Evolutionary conservation across 2,797 vertebrate species (phyloP).

Genomic region (Anisognathus igniventris): DNA sequence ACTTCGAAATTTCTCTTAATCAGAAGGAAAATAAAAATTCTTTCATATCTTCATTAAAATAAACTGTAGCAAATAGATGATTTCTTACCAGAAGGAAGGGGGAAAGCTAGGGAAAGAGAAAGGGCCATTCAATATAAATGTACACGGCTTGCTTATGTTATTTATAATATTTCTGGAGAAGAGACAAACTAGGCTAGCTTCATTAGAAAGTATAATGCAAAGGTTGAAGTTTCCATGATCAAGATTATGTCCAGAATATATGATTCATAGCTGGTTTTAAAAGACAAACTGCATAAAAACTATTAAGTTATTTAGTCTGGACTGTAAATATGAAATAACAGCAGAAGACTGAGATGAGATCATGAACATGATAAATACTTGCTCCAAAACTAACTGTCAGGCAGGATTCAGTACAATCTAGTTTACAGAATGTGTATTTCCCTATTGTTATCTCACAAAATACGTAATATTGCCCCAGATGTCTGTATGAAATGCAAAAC

Average conservation of each 20-base stretch:
- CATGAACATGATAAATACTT: slow-evolving; percentile 19
- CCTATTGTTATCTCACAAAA: neutral
- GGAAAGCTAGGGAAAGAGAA: neutral
- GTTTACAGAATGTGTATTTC: neutral
- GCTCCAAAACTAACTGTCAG: neutral
- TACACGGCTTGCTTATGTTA: neutral
- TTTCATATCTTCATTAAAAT: neutral
- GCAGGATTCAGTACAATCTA: neutral
- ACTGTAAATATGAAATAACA: slow-evolving; percentile 43
- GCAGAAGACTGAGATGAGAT: slow-evolving; percentile 15
- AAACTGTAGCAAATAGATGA: neutral
- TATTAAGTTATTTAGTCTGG: slow-evolving; percentile 46
- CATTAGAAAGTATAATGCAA: slow-evolving; percentile 56
- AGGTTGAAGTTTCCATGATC: neutral
- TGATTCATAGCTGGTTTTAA: slow-evolving; percentile 51
- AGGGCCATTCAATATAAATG: neutral
- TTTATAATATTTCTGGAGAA: slow-evolving; percentile 22
- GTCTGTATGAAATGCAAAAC: slow-evolving; percentile 19
- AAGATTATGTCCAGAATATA: slow-evolving; percentile 32
- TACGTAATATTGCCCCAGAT: neutral
- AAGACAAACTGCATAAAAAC: slow-evolving; percentile 46
- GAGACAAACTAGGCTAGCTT: neutral
- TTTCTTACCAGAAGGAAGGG: neutral
- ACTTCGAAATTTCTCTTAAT: neutral
- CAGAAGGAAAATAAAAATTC: neutral